Evolutionary conservation across 2,888 invertebrate genomes (phyloP).

Genomic region (Philaethria dido): DNA sequence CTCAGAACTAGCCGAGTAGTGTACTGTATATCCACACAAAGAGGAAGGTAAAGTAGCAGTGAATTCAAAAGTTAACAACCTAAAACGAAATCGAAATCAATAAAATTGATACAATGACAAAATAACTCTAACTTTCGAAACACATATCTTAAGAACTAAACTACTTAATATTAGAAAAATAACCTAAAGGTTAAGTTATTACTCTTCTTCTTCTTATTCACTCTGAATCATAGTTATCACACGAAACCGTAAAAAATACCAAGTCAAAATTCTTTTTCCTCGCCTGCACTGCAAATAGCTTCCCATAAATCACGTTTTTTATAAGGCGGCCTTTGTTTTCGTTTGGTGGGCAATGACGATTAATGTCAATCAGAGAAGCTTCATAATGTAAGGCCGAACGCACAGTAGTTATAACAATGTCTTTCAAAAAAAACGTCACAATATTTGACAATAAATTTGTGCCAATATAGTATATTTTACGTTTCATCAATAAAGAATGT

Average conservation of each 20-base stretch:
- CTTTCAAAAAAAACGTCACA: slow-evolving; percentile 4
- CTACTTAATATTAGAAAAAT: not conserved
- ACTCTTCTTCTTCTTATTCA: too few species aligned
- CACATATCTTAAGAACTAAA: too few species aligned
- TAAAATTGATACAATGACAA: too few species aligned
- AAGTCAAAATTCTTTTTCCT: slow-evolving; percentile 20
- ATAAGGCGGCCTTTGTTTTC: slow-evolving; percentile 47
- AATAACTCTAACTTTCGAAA: too few species aligned
- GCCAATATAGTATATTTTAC: not conserved
- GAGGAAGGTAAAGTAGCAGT: too few species aligned
- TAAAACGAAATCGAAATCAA: too few species aligned
- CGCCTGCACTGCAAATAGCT: slow-evolving; percentile 26
- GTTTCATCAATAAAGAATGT: too few species aligned
- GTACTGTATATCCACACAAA: too few species aligned
- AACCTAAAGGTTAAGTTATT: not conserved
- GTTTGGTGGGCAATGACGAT: slow-evolving; percentile 53
- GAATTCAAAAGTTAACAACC: too few species aligned
- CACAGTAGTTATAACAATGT: not conserved
- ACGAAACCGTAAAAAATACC: not conserved
- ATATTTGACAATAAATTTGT: not conserved
- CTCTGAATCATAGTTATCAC: slow-evolving; percentile 9
- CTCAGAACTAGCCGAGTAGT: too few species aligned
- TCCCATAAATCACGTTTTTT: slow-evolving; percentile 40
- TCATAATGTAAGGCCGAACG: slow-evolving; percentile 22
- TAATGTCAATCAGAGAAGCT: slow-evolving; percentile 50